A percentile compares a stretch with the other conserved stretches of the same genome.
phyloP scores from a whole-genome alignment of 2,888 invertebrate species.

The Blastobasis lacticolella region DNA sequence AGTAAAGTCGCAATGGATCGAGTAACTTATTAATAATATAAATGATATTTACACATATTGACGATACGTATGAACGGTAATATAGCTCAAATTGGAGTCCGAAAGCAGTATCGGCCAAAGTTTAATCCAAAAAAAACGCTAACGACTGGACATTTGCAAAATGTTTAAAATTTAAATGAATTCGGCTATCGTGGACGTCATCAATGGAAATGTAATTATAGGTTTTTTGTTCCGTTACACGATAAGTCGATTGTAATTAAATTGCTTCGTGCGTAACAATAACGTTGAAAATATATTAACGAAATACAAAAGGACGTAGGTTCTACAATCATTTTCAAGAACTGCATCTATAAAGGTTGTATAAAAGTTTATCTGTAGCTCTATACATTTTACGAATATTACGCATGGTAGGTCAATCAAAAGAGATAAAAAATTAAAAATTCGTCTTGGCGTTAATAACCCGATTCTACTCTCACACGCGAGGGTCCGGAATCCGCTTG shows the following conservation, averaged over 20 bases:
- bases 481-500: too few species aligned
- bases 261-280: neutral
- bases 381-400: neutral
- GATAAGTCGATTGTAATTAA: slow-evolving; percentile 1
- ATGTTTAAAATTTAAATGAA: slow-evolving; percentile 5
- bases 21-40: neutral
- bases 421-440: neutral
- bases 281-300: too few species aligned
- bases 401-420: too few species aligned
- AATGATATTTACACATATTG: neutral
- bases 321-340: neutral
- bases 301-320: neutral
- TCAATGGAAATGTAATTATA: slow-evolving; percentile 3
- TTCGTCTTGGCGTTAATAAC: too few species aligned
- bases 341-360: neutral
- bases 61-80: too few species aligned
- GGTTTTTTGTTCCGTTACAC: slow-evolving; percentile 1
- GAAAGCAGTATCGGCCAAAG: too few species aligned
- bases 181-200: slow-evolving; percentile 1
- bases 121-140: neutral
- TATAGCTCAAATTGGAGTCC: too few species aligned
- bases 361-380: neutral
- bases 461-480: too few species aligned
- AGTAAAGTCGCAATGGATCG: too few species aligned
- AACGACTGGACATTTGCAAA: neutral